Evolutionary conservation across 2,888 invertebrate genomes (phyloP).

Genomic region (Eupelmus urozonus): DNA sequence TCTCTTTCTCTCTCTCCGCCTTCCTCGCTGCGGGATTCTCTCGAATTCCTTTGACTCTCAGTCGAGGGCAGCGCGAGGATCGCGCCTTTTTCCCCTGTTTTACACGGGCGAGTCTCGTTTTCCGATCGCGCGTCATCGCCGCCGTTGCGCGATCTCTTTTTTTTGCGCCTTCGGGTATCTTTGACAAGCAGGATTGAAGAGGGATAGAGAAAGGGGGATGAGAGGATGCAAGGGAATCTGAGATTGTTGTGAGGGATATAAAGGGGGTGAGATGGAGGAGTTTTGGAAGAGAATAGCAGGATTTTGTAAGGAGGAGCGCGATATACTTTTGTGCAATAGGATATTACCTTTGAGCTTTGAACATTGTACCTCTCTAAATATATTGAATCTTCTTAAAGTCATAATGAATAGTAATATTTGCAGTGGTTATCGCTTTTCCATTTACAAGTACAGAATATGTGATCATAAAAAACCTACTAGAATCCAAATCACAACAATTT

Average conservation of each 20-base stretch:
- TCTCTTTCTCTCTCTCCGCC: slow-evolving; percentile 19
- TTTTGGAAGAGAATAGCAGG: neutral
- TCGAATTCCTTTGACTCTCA: slow-evolving; percentile 45
- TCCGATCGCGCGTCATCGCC: slow-evolving; percentile 1
- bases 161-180: neutral
- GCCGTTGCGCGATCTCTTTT: neutral
- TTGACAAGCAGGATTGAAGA: neutral
- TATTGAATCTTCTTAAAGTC: too few relatives aligned
- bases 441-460: too few relatives aligned
- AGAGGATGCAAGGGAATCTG: too few relatives aligned
- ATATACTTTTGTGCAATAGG: neutral
- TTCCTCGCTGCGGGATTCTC: slow-evolving; percentile 20
- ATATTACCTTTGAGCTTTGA: too few relatives aligned
- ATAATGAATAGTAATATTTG: too few relatives aligned
- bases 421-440: too few relatives aligned
- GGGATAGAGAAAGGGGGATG: neutral
- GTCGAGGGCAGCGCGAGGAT: neutral
- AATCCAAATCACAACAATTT: too few relatives aligned
- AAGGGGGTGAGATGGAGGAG: neutral
- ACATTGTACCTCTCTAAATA: too few relatives aligned
- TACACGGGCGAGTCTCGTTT: neutral
- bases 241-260: neutral
- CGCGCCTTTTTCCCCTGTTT: neutral
- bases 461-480: too few relatives aligned
- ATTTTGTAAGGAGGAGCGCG: neutral